Evolutionary conservation across 53 echinoderm and acorn worm genomes (phyloP), one percentile per base, ranked within the genome.

Genomic region (Actinopyga echinites): DNA sequence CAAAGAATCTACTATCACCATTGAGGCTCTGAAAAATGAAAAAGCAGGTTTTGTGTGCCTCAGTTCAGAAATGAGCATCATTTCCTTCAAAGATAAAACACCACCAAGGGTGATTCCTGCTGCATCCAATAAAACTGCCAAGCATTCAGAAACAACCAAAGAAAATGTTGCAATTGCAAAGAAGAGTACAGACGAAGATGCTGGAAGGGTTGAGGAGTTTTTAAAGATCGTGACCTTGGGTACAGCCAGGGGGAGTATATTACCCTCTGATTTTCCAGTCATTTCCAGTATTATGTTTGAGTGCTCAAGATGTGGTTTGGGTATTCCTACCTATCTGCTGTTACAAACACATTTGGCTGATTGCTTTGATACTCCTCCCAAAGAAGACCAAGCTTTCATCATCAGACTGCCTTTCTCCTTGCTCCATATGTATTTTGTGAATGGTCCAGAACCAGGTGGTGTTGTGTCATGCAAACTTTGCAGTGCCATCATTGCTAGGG

Each of bases 381-480:
- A 36, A 10, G 60, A 59, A 56, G 63, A 59, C 29, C 40, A 57
- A 43, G 40, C 81, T 3, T 80, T 59, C 30, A 80, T 61, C 22
- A 57, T 80, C 21, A 21, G 63, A 36, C 40, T 80, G 20, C 81
- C 81, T 59, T 80, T 80, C 29, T 42, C 63, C 19, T 43, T 80
- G 24, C 81, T 80, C 36, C 81, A 80, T 59, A 80, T 61, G 81
- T 80, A 57, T 38, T 80, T 25, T 62, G 60, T 42, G 37, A 80
- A 22, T 38, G 81, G 60, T 11, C 60, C 81, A 26, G 60, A 62
- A 21, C 81, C 81, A 36, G 81, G 81, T 23, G 81, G 81, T 25
- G 62, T 80, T n/a, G 81, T 80, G 21, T 80, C 81, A 22, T 80
- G 81, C 62, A 80, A 59, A 80, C 42, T 80, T 33, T 80, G 81